phyloP scores from a whole-genome alignment of 1,140 invertebrate species.

The Camponotus floridanus region DNA sequence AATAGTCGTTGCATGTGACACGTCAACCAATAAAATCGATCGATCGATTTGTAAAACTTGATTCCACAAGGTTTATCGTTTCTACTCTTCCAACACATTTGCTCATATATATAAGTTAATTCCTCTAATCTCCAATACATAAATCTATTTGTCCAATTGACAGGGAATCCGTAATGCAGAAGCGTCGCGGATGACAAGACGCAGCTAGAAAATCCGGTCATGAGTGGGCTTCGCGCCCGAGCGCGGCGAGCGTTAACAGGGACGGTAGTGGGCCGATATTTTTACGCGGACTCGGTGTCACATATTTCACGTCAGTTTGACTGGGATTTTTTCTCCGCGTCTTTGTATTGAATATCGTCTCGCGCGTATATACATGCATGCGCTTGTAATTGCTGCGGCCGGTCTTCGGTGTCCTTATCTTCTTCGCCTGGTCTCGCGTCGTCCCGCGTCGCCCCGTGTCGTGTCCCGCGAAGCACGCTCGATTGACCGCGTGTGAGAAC shows the following conservation, averaged over 20 bases:
- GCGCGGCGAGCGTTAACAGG: constrained; percentile 74
- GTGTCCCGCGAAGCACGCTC: constrained; percentile 71
- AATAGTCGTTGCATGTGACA: background rate
- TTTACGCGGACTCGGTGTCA: constrained; percentile 73
- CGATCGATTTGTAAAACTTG: background rate
- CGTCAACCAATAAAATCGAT: constrained; percentile 22
- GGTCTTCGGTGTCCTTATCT: constrained; percentile 72
- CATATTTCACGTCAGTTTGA: constrained; percentile 79
- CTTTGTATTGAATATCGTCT: constrained; percentile 50
- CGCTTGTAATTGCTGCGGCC: constrained; percentile 76
- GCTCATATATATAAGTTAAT: background rate
- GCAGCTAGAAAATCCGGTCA: constrained; percentile 68
- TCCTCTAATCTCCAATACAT: constrained; percentile 34
- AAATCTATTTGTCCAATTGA: constrained; percentile 40
- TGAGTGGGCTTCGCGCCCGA: constrained; percentile 75
- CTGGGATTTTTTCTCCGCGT: constrained; percentile 41
- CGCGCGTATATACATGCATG: background rate
- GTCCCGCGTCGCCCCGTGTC: constrained; percentile 51
- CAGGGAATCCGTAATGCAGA: constrained; percentile 43
- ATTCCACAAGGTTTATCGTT: background rate
- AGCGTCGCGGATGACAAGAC: constrained; percentile 53
- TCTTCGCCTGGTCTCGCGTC: constrained; percentile 44
- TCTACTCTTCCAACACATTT: background rate
- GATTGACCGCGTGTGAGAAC: constrained; percentile 77
- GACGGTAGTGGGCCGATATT: constrained; percentile 78